A percentile compares a stretch with the other conserved stretches of the same genome.
Conservation (phyloP, 1,140 invertebrate genomes). For the Cotesia vestalis region DNA sequence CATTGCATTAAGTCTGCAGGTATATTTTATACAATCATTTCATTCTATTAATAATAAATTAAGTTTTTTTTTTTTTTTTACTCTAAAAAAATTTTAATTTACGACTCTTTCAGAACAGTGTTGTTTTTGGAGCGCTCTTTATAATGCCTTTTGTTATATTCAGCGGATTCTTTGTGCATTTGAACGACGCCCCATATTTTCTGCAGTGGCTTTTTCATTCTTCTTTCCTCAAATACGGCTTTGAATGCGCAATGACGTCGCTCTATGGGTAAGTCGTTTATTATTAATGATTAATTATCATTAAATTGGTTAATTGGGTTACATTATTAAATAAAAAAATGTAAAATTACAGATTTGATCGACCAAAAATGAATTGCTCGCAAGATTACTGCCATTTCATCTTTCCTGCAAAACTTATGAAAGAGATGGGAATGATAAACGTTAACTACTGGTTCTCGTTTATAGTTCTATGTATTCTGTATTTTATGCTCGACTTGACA, state of each 20-base stretch:
- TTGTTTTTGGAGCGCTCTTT: slow-evolving; percentile 85
- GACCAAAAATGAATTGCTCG: slow-evolving; percentile 73
- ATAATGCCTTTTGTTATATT: slow-evolving; percentile 89
- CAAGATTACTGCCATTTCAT: slow-evolving; percentile 76
- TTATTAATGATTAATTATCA: neutral
- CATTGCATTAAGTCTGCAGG: slow-evolving; percentile 79
- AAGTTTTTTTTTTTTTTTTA: neutral
- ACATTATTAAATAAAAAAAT: neutral
- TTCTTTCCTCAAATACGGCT: slow-evolving; percentile 81
- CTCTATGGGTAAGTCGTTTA: slow-evolving; percentile 69
- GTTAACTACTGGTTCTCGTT: slow-evolving; percentile 74
- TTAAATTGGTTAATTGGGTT: neutral
- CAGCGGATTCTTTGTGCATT: slow-evolving; percentile 88
- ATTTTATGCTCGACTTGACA: slow-evolving; percentile 70
- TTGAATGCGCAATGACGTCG: slow-evolving; percentile 75
- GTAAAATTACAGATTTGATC: slow-evolving; percentile 72
- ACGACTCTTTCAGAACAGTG: slow-evolving; percentile 72
- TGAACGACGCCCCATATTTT: slow-evolving; percentile 82
- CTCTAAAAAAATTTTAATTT: slow-evolving; percentile 36
- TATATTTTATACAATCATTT: slow-evolving; percentile 47
- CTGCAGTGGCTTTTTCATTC: slow-evolving; percentile 87
- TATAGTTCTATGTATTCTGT: slow-evolving; percentile 69
- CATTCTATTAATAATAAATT: slow-evolving; percentile 17
- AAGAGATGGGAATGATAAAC: slow-evolving; percentile 78
- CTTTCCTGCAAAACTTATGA: slow-evolving; percentile 75